A percentile compares a stretch with the other conserved stretches of the same genome.
phyloP scores from a whole-genome alignment of 37 sponge, comb jelly and placozoan species.

The Ianthella basta region DNA sequence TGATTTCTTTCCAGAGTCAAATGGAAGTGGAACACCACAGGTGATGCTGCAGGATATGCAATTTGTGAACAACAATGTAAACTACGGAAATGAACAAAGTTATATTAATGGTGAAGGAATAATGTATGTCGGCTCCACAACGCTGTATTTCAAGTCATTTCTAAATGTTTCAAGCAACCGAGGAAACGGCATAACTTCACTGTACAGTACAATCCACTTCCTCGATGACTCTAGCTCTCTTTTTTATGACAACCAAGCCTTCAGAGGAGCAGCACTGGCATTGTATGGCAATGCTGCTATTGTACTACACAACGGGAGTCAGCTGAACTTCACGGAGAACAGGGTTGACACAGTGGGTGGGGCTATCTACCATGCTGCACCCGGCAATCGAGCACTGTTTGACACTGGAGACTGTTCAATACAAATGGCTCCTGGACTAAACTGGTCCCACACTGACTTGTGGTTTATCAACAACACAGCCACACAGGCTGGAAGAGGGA shows the following conservation, averaged over 20 bases:
- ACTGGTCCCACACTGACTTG: conserved; percentile 41
- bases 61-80: not conserved
- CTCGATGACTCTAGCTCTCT: not conserved
- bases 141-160: not conserved
- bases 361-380: conserved; percentile 48
- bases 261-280: conserved; percentile 27
- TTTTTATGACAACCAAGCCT: not conserved
- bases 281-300: conserved; percentile 43
- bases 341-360: conserved; percentile 38
- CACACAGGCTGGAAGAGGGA: not conserved
- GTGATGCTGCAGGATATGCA: not conserved
- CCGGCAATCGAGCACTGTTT: conserved; percentile 13
- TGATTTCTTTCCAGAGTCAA: not conserved
- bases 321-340: conserved; percentile 49
- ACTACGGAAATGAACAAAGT: not conserved
- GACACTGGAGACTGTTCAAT: conserved; percentile 52
- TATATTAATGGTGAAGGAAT: conserved; percentile 26
- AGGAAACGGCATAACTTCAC: not conserved
- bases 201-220: not conserved
- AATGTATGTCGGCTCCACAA: not conserved
- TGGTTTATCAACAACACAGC: conserved; percentile 48
- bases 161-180: not conserved
- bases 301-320: not conserved
- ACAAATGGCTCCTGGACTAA: not conserved
- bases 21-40: too few relatives aligned